Percentiles rank a stretch among this genome's conserved stretches.
phyloP scores from a whole-genome alignment of 1,140 invertebrate genomes.

The Asbolus verrucosus region DNA sequence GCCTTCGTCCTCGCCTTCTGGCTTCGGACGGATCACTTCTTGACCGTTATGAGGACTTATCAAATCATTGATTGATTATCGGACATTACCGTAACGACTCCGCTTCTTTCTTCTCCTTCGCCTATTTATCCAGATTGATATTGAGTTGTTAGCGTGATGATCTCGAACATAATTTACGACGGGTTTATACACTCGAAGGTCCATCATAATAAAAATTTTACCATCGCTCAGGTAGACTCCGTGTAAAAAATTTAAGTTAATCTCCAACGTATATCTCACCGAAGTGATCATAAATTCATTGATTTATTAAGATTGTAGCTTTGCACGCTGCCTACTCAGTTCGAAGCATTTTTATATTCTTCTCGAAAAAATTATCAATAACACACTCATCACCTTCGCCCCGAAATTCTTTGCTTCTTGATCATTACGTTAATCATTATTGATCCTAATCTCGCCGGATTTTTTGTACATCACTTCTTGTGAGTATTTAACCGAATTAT shows the following conservation, averaged over 20 bases:
- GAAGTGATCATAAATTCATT: constrained; percentile 28
- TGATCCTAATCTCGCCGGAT: too few relatives aligned
- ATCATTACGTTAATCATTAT: too few relatives aligned
- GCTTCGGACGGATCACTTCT: constrained; percentile 8
- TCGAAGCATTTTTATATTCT: too few relatives aligned
- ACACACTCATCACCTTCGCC: too few relatives aligned
- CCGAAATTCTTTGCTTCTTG: too few relatives aligned
- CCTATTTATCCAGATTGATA: constrained; percentile 8
- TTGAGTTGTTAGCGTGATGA: constrained; percentile 31
- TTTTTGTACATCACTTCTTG: too few relatives aligned
- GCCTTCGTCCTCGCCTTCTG: background rate
- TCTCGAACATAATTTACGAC: constrained; percentile 30
- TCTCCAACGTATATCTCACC: background rate
- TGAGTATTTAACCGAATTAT: too few relatives aligned
- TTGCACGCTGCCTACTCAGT: too few relatives aligned
- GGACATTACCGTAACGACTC: constrained; percentile 50
- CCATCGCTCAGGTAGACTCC: constrained; percentile 19
- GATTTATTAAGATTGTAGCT: constrained; percentile 25
- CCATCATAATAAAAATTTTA: constrained; percentile 30
- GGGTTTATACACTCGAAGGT: constrained; percentile 18
- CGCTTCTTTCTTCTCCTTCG: background rate
- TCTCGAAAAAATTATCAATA: too few relatives aligned
- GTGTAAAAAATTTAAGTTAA: constrained; percentile 4
- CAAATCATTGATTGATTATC: constrained; percentile 54
- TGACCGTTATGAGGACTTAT: constrained; percentile 47